These are phyloP conservation scores for Sepiola atlantica DNA, from an alignment of 2,888 invertebrate species.

Conservation along the genomic window DNA sequence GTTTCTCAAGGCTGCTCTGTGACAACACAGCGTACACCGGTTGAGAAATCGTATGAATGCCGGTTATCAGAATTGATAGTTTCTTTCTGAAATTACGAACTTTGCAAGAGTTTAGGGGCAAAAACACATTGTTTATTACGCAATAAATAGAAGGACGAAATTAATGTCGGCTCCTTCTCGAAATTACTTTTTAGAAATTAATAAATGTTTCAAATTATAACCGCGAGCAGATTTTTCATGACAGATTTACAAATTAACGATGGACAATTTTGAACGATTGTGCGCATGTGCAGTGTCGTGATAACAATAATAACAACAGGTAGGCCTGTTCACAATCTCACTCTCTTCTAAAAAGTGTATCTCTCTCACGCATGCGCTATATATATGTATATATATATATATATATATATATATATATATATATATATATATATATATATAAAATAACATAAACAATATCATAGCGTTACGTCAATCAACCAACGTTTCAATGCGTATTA, in stretches of 20 bases:
- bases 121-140: background rate
- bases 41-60: too few species aligned
- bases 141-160: background rate
- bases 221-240: background rate
- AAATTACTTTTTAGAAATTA: conserved; percentile 20
- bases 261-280: background rate
- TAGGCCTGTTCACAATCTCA: background rate
- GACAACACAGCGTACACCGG: too few species aligned
- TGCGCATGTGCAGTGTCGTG: background rate
- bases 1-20: too few species aligned
- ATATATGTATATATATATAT: background rate
- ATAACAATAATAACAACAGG: background rate
- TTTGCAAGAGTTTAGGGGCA: background rate
- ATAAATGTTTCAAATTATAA: background rate
- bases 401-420: background rate
- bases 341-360: background rate
- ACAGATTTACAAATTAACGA: background rate
- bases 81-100: background rate
- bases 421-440: too few species aligned
- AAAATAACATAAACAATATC: too few species aligned
- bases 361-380: too few species aligned
- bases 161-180: background rate
- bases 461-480: too few species aligned
- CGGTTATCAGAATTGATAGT: background rate
- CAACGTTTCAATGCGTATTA: too few species aligned